These are phyloP conservation scores for Chiridota heheva DNA, from an alignment of 35 echinoderm and acorn worm species.

Conservation along the genomic window DNA sequence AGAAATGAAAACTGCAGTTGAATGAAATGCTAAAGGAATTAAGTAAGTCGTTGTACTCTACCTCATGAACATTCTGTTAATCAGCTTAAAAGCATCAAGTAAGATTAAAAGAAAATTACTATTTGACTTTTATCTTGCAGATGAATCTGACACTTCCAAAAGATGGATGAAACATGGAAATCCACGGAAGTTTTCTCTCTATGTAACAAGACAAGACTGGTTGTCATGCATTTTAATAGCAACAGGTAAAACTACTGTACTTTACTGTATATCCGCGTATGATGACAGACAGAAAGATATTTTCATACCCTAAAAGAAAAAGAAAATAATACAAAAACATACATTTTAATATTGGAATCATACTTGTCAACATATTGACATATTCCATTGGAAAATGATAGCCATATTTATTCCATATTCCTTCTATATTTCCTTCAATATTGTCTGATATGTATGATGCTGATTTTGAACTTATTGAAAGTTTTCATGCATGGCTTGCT, in stretches of 20 bases:
- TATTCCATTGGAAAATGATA: not conserved
- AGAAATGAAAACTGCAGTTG: not conserved
- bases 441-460: too few species aligned
- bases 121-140: conserved; percentile 20
- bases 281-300: not conserved
- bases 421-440: too few species aligned
- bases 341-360: not conserved
- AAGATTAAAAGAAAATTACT: not conserved
- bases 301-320: not conserved
- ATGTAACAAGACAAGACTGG: conserved; percentile 57
- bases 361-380: not conserved
- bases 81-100: not conserved
- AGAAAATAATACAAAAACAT: not conserved
- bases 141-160: conserved; percentile 62
- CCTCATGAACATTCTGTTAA: not conserved
- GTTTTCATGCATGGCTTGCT: too few species aligned
- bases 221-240: conserved; percentile 57
- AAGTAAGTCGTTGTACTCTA: not conserved
- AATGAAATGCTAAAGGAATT: not conserved
- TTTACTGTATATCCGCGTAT: not conserved
- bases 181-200: conserved; percentile 30
- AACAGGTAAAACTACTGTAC: conserved; percentile 38
- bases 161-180: conserved; percentile 73
- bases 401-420: not conserved
- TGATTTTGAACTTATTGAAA: too few species aligned